These are phyloP conservation scores for Ecliptopera silaceata DNA, from an alignment of 2,888 invertebrate species.

Conservation along the genomic window DNA sequence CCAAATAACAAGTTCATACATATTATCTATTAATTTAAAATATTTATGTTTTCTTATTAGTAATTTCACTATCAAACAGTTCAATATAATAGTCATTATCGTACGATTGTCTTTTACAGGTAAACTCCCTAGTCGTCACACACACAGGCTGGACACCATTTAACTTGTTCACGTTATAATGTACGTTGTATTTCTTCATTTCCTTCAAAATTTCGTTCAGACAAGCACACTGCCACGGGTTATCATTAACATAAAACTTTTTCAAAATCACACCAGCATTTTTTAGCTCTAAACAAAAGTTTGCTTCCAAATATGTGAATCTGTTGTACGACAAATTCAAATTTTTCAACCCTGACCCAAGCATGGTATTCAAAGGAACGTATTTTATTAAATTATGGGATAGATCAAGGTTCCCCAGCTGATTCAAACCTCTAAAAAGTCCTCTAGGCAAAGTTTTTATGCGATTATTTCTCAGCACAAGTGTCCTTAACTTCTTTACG, in stretches of 20 bases:
- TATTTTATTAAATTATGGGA: conserved; percentile 59
- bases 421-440: conserved; percentile 54
- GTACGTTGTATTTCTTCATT: conserved; percentile 53
- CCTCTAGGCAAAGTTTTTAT: conserved; percentile 55
- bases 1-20: no score
- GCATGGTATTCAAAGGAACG: conserved; percentile 59
- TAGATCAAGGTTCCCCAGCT: conserved; percentile 56
- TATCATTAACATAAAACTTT: conserved; percentile 67
- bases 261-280: conserved; percentile 58
- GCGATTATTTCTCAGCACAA: conserved; percentile 58
- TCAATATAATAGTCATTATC: conserved; percentile 53
- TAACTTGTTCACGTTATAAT: conserved; percentile 56
- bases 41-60: conserved; percentile 4
- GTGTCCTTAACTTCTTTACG: conserved; percentile 53
- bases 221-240: conserved; percentile 74
- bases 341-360: conserved; percentile 56
- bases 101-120: conserved; percentile 56
- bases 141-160: conserved; percentile 63
- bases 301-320: conserved; percentile 63
- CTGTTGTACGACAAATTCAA: conserved; percentile 63
- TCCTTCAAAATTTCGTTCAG: conserved; percentile 60
- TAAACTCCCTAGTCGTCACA: conserved; percentile 52
- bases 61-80: conserved; percentile 48
- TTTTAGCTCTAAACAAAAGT: conserved; percentile 64
- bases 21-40: no score